Evolutionary conservation across 2,797 vertebrate genomes (phyloP).

Genomic region (Notamacropus eugenii): DNA sequence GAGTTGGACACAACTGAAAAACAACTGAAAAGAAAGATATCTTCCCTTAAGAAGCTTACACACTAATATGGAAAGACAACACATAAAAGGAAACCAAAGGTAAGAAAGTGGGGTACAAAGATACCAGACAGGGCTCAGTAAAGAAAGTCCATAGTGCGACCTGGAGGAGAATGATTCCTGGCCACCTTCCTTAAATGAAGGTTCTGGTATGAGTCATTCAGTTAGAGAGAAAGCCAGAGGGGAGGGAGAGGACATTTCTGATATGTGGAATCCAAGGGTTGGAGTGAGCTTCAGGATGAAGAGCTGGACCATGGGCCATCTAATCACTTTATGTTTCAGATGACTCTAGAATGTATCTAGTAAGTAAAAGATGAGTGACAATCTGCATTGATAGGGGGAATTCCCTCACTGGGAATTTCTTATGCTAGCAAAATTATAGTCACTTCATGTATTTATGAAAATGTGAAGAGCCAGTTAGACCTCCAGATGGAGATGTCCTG

Average conservation of each 20-base stretch:
- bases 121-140: not conserved
- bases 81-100: not conserved
- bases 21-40: not conserved
- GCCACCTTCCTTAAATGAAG: not conserved
- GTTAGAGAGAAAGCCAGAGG: not conserved
- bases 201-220: not conserved
- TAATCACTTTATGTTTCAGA: not conserved
- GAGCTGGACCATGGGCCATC: not conserved
- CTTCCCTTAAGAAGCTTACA: not conserved
- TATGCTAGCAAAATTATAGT: not conserved
- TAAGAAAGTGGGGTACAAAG: not conserved
- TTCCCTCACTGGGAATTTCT: not conserved
- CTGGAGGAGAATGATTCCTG: not conserved
- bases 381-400: not conserved
- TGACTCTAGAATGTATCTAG: not conserved
- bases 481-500: not conserved
- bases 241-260: not conserved
- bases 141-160: not conserved
- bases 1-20: not conserved
- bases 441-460: not conserved
- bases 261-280: not conserved
- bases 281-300: not conserved
- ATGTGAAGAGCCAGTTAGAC: not conserved
- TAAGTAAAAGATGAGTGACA: not conserved
- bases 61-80: not conserved